phyloP scores from a whole-genome alignment of 2,113 vertebrate genomes.

The Regulus satrapa region DNA sequence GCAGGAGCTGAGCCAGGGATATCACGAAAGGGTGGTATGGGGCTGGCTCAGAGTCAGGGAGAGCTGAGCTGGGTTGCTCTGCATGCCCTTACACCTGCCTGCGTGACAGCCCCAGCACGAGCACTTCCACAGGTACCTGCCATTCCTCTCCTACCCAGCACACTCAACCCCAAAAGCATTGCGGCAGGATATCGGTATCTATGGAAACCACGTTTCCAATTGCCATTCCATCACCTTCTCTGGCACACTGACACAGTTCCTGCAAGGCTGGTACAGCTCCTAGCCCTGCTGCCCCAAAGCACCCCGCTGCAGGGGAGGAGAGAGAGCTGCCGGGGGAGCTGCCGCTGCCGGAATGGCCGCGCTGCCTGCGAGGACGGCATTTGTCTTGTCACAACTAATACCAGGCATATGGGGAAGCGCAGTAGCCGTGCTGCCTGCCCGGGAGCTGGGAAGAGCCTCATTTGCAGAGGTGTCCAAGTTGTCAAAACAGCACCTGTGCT shows the following conservation, averaged over 20 bases:
- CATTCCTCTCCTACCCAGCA: background rate
- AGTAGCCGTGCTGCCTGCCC: background rate
- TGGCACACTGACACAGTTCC: background rate
- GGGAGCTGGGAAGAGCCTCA: conserved; percentile 30
- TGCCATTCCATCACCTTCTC: background rate
- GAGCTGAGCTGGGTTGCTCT: background rate
- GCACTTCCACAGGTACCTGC: background rate
- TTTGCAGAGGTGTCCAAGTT: conserved; percentile 57
- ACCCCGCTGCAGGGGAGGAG: background rate
- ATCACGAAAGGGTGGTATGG: background rate
- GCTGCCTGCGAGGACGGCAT: background rate
- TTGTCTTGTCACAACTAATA: background rate
- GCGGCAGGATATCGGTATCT: background rate
- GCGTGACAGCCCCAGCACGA: background rate
- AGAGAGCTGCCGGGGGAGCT: background rate
- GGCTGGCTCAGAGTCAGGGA: background rate
- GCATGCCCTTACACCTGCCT: background rate
- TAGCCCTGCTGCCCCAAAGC: background rate
- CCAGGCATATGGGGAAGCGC: conserved; percentile 29
- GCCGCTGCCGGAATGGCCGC: fast-evolving
- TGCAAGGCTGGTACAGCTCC: background rate
- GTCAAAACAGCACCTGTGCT: conserved; percentile 65
- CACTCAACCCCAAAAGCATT: background rate
- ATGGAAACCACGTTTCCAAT: conserved; percentile 37
- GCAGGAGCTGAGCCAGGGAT: background rate